Percentiles rank a stretch among this genome's conserved stretches.
Evolutionary conservation across 2,888 invertebrate genomes (phyloP).

Genomic region (Drosophila acutilabella): DNA sequence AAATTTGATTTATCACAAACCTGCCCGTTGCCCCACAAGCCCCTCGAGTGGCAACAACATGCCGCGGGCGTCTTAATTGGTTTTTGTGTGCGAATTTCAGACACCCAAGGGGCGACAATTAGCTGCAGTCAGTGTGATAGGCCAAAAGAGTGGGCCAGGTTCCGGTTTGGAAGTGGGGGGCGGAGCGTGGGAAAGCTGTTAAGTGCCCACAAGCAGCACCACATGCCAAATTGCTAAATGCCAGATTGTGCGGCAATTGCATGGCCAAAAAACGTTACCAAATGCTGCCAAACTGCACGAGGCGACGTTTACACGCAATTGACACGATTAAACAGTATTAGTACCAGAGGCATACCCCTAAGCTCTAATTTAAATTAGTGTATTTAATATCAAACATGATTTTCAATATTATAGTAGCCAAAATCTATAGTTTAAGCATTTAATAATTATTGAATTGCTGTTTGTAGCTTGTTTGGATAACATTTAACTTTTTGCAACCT

Average conservation of each 20-base stretch:
- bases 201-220: slow-evolving; percentile 53
- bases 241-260: slow-evolving; percentile 43
- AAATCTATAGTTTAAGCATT: too few relatives aligned
- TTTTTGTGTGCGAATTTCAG: slow-evolving; percentile 57
- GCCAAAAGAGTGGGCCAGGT: neutral
- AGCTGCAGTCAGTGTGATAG: slow-evolving; percentile 64
- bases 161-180: neutral
- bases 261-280: slow-evolving; percentile 31
- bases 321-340: slow-evolving; percentile 7
- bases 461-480: too few relatives aligned
- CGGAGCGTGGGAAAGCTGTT: slow-evolving; percentile 53
- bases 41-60: slow-evolving; percentile 31
- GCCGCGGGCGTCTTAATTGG: slow-evolving; percentile 72
- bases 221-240: slow-evolving; percentile 31
- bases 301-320: slow-evolving; percentile 18
- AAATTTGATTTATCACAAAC: slow-evolving; percentile 80
- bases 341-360: neutral
- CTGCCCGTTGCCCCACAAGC: slow-evolving; percentile 26
- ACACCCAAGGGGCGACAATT: slow-evolving; percentile 64
- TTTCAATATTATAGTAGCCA: too few relatives aligned
- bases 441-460: too few relatives aligned
- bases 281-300: slow-evolving; percentile 12
- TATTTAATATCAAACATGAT: neutral
- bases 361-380: neutral
- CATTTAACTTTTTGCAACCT: too few relatives aligned